These are phyloP conservation scores for Madoqua kirkii DNA, from an alignment of 2,113 vertebrate species.

Conservation along the genomic window DNA sequence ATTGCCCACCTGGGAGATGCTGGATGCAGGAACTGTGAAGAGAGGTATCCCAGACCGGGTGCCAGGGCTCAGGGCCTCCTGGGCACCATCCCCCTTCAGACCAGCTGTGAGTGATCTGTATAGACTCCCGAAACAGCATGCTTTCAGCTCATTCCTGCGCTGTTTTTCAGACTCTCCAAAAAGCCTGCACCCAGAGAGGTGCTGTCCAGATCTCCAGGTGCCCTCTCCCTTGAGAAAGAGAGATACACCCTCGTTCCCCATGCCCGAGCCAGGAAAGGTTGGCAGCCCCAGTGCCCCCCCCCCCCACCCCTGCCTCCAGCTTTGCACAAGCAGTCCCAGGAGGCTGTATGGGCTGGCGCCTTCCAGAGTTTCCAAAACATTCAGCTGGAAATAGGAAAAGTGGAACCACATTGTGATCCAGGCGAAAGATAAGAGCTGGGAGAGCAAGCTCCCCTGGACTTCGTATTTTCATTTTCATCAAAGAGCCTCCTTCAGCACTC, in stretches of 20 bases:
- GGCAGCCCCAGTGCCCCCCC: not conserved
- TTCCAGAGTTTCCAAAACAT: not conserved
- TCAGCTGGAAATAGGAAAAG: not conserved
- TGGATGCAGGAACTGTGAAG: not conserved
- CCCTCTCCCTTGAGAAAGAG: not conserved
- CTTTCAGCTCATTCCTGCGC: accelerated
- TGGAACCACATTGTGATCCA: accelerated
- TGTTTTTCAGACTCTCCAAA: not conserved
- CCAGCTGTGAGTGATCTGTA: accelerated
- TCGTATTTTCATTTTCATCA: not conserved
- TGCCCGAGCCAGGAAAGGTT: not conserved
- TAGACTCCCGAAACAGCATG: accelerated
- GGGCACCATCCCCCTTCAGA: accelerated
- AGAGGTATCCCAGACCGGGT: accelerated
- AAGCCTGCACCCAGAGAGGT: not conserved
- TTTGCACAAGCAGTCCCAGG: accelerated
- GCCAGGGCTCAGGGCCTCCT: not conserved
- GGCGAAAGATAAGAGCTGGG: not conserved
- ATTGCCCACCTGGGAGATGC: not conserved
- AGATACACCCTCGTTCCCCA: not conserved
- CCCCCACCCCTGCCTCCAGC: accelerated
- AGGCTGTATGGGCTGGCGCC: not conserved
- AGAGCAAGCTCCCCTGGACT: not conserved
- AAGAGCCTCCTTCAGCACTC: not conserved
- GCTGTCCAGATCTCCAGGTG: not conserved